A percentile compares a stretch with the other conserved stretches of the same genome.
These are phyloP conservation scores for Callipepla californica DNA, from an alignment of 2,113 vertebrate species.

Conservation along the genomic window DNA sequence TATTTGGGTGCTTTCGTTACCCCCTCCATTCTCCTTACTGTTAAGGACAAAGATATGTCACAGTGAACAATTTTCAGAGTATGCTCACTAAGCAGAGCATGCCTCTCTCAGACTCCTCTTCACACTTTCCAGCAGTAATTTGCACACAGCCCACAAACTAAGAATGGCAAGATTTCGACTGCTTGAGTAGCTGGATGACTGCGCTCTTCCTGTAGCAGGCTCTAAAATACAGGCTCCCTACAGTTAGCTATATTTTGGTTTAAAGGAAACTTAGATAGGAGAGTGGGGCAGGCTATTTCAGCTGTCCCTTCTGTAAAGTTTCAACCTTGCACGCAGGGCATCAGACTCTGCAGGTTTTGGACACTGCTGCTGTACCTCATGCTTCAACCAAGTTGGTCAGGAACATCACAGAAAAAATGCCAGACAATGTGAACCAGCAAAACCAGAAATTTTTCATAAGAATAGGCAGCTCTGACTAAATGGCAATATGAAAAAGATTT, in stretches of 20 bases:
- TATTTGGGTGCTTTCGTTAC: background rate
- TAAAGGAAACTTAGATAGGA: background rate
- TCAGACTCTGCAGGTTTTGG: background rate
- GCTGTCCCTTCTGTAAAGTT: background rate
- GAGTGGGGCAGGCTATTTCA: background rate
- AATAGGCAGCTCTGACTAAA: background rate
- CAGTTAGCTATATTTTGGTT: background rate
- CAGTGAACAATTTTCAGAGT: accelerated
- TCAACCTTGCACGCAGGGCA: background rate
- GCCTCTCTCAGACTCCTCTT: background rate
- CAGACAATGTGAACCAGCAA: background rate
- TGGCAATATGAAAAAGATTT: background rate
- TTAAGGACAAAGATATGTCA: background rate
- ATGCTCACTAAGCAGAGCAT: background rate
- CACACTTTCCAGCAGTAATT: background rate
- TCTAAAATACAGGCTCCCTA: background rate
- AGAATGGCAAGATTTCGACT: background rate
- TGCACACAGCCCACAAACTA: background rate
- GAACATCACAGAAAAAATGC: background rate
- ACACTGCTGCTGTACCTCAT: background rate
- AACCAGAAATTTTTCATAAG: background rate
- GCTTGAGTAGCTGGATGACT: background rate
- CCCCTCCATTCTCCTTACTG: background rate
- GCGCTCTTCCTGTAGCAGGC: background rate
- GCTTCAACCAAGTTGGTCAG: background rate